A percentile compares a stretch with the other conserved stretches of the same genome.
Evolutionary conservation across 2,888 invertebrate species (phyloP).

Genomic region (Dasypolia templi): DNA sequence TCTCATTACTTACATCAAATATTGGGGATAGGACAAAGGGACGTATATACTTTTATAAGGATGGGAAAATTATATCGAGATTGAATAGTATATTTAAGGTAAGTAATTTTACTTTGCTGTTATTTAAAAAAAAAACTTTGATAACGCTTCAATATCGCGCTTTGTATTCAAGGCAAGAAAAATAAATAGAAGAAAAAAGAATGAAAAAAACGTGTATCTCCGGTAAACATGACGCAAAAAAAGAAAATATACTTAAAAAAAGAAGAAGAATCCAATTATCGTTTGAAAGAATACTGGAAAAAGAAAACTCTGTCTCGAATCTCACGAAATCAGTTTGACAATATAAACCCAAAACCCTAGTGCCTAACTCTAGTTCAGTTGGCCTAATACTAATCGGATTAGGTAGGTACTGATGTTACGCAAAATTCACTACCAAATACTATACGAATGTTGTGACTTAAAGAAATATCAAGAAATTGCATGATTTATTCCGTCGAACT

Average conservation of each 20-base stretch:
- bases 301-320: background rate
- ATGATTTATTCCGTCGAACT: conserved; percentile 75
- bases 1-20: conserved; percentile 60
- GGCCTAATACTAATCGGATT: conserved; percentile 16
- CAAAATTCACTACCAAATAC: conserved; percentile 23
- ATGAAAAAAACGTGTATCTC: no score
- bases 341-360: conserved; percentile 4
- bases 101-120: no score
- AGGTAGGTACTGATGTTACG: conserved; percentile 14
- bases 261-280: background rate
- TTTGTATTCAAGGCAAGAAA: background rate
- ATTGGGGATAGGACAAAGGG: conserved; percentile 36
- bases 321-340: conserved; percentile 4
- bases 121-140: background rate
- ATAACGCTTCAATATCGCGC: background rate
- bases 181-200: no score
- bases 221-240: no score
- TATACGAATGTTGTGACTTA: conserved; percentile 31
- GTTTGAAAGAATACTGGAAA: background rate
- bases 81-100: background rate
- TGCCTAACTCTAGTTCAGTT: background rate
- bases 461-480: conserved; percentile 63
- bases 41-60: conserved; percentile 41
- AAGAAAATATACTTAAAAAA: no score
- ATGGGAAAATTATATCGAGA: conserved; percentile 22